Base-by-base conservation (phyloP, 1,140 invertebrate species). In the Lineus longissimus region DNA sequence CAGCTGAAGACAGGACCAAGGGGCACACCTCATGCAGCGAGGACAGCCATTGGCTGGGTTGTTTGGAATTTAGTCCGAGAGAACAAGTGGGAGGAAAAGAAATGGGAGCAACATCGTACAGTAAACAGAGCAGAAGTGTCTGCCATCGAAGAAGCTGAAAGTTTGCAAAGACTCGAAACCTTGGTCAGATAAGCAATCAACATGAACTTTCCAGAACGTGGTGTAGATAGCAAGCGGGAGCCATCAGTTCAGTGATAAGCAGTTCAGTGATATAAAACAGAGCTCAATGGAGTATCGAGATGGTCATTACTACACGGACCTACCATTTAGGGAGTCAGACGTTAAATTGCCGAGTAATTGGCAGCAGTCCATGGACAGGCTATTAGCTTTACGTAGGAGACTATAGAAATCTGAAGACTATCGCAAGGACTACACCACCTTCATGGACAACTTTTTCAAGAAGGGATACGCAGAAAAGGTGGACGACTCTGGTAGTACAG, bases 381-480 rank as follows among this genome's bases (percentile, higher is more conserved):
- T 58, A 11, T 22, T 2, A 19, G 17, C 29, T 41, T 27, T 45
- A 17, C 15, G 43, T 22, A 45, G 25, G 25, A 61, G 40, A 27
- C 25, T 61, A 31, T 11, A 11, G 1, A 23, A 7, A 11, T 13
- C 15, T 27, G 36, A 54, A 13, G 22, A 17, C 11, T 61, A 45
- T 6, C 33, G 45, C n/a, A 19, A 41, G 25, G 59, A 61, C 43
- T 61, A 61, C 41, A 27, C 17, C 23, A 2, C 22, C 19, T 61
- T 61, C 40, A 61, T 61, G 36, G 36, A 45, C 17, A 45, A 19
- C 17, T 17, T 61, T 11, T 45, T 61, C 17, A n/a, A 45, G 13
- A 61, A 61, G 17, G 36, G 43, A 22, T 47, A 61, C 25, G 36
- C 36, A n/a, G 33, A 58, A 33, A 47, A 17, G 41, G 59, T 61